Conservation (phyloP, 2,888 invertebrate species). For the Diaprepes abbreviatus region DNA sequence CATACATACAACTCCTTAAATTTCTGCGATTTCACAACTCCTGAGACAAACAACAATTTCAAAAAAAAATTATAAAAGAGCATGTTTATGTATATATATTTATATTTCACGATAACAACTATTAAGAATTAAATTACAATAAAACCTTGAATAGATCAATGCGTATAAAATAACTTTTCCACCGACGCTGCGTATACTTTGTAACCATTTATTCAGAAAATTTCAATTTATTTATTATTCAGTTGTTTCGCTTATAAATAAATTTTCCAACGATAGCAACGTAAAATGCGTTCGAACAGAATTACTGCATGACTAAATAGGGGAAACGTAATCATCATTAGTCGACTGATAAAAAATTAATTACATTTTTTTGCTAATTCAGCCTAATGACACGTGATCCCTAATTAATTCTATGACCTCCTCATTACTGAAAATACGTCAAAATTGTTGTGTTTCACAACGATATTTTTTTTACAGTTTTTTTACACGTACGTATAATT, state of each 20-base stretch:
- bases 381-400: neutral
- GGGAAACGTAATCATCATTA: neutral
- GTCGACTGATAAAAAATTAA: neutral
- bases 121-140: neutral
- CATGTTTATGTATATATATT: no score
- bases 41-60: no score
- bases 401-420: no score
- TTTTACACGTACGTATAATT: no score
- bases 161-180: neutral
- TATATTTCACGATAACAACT: no score
- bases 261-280: neutral
- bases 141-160: neutral
- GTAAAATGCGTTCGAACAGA: neutral
- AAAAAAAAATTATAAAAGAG: no score
- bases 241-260: neutral
- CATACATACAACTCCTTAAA: no score
- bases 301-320: neutral
- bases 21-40: no score
- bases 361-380: neutral
- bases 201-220: neutral
- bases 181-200: neutral
- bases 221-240: conserved; percentile 4
- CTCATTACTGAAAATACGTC: no score
- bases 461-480: no score
- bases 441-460: no score